Evolutionary conservation across 2,888 invertebrate species (phyloP).

Genomic region (Dynastes tityus): DNA sequence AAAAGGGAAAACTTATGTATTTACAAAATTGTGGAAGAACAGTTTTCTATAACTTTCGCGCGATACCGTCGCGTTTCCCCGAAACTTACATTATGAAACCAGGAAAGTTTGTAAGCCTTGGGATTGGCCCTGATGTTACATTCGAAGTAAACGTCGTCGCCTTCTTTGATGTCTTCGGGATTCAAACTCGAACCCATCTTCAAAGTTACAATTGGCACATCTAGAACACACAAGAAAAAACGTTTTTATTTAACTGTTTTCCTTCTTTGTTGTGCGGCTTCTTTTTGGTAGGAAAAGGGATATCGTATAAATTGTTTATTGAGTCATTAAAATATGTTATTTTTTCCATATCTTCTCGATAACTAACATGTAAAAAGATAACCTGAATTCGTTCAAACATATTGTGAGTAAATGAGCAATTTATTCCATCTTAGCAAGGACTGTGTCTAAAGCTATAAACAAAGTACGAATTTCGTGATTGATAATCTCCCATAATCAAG

Average conservation of each 20-base stretch:
- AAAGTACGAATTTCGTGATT: too few species aligned
- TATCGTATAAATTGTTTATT: too few species aligned
- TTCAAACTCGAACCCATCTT: conserved; percentile 89
- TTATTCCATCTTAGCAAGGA: too few species aligned
- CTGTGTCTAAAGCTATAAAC: too few species aligned
- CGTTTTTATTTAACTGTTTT: conserved; percentile 9
- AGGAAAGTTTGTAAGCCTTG: conserved; percentile 86
- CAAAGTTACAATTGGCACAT: conserved; percentile 85
- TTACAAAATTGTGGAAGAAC: conserved; percentile 49
- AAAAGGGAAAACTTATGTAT: conserved; percentile 45
- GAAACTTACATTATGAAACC: conserved; percentile 89
- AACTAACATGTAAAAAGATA: too few species aligned
- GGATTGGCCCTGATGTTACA: conserved; percentile 90
- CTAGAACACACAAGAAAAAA: conserved; percentile 72
- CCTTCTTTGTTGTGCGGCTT: too few species aligned
- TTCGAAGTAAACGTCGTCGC: conserved; percentile 92
- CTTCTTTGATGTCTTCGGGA: conserved; percentile 91
- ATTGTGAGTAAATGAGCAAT: too few species aligned
- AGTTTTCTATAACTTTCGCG: conserved; percentile 28
- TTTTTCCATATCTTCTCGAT: too few species aligned
- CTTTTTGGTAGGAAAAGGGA: too few species aligned
- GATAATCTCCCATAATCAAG: too few species aligned
- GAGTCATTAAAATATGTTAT: too few species aligned
- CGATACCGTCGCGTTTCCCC: neutral
- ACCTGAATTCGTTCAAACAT: too few species aligned